Percentiles rank a stretch among this genome's conserved stretches.
Evolutionary conservation across 2,113 vertebrate genomes (phyloP).

Genomic region (Ovis aries): ARS-UI_Ramb_v3.0 NC_056067.1:65186501-65187000

Average conservation of each 20-base stretch:
- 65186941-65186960: neutral
- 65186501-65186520: neutral
- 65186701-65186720: constrained; percentile 37
- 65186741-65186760: constrained; percentile 4
- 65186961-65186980: neutral
- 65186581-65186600: neutral
- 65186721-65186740: constrained; percentile 26
- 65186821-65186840: neutral
- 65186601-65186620: neutral
- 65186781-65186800: neutral
- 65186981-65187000: neutral
- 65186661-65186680: neutral
- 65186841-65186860: neutral
- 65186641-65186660: neutral
- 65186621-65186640: neutral
- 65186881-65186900: neutral
- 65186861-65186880: neutral
- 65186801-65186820: constrained; percentile 1
- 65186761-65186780: neutral
- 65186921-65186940: neutral
- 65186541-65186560: neutral
- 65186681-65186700: constrained; percentile 55
- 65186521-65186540: neutral
- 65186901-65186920: neutral
- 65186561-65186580: neutral